These are phyloP conservation scores for Odontesthes bonariensis DNA, from an alignment of 2,113 vertebrate genomes.

Conservation along the genomic window DNA sequence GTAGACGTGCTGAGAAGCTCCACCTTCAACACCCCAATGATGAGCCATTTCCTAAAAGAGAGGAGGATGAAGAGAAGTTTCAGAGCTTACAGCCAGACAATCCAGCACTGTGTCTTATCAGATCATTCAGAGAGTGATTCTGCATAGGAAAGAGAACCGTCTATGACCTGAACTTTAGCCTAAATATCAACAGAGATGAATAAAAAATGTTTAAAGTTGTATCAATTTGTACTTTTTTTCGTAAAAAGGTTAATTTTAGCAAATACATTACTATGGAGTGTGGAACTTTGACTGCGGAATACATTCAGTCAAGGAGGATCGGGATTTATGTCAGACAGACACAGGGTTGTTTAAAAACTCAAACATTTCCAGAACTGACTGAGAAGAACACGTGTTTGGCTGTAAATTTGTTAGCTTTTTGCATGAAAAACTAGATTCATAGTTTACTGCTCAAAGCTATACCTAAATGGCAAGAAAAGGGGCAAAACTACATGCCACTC, in stretches of 20 bases:
- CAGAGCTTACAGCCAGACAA: background rate
- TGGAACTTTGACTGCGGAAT: too few species aligned
- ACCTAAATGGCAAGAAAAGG: too few species aligned
- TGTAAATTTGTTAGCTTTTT: too few species aligned
- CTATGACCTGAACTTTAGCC: background rate
- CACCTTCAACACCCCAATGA: constrained; percentile 83
- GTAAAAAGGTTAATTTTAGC: too few species aligned
- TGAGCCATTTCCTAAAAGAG: constrained; percentile 84
- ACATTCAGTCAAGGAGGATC: too few species aligned
- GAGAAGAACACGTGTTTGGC: too few species aligned
- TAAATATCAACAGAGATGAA: background rate
- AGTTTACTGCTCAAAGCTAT: too few species aligned
- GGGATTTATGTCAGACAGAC: too few species aligned
- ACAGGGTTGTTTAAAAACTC: too few species aligned
- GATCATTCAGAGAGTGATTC: background rate
- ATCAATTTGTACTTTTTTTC: background rate
- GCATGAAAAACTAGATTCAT: too few species aligned
- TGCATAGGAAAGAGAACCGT: background rate
- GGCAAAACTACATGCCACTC: too few species aligned
- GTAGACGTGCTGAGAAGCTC: constrained; percentile 85
- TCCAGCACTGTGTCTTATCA: background rate
- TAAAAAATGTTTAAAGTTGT: background rate
- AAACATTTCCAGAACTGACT: too few species aligned
- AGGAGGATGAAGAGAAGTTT: background rate
- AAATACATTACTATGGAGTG: background rate